A percentile compares a stretch with the other conserved stretches of the same genome.
phyloP scores from a whole-genome alignment of 2,888 invertebrate genomes.

The Cyrtodaria siliqua region DNA sequence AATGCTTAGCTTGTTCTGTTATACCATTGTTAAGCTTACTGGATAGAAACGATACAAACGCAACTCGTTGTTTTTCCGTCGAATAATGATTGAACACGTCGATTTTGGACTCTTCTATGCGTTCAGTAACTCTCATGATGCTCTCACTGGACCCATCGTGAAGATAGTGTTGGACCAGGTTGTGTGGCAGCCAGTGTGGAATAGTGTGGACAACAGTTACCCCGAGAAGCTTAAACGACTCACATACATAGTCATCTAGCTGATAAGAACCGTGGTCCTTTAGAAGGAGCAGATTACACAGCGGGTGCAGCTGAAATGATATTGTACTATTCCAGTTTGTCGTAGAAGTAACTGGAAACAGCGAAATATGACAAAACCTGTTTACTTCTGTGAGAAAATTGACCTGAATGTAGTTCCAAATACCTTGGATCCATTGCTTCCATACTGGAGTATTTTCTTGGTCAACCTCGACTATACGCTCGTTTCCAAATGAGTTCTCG shows the following conservation, averaged over 20 bases:
- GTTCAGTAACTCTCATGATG: too few relatives aligned
- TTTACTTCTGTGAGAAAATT: not conserved
- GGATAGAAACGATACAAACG: too few relatives aligned
- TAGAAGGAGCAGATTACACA: not conserved
- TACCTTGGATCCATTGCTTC: slow-evolving; percentile 2
- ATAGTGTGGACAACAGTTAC: slow-evolving; percentile 6
- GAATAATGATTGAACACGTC: too few relatives aligned
- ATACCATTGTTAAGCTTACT: too few relatives aligned
- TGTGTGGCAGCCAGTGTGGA: slow-evolving; percentile 33
- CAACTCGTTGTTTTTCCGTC: too few relatives aligned
- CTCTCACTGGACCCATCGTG: too few relatives aligned
- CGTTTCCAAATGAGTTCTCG: slow-evolving; percentile 3
- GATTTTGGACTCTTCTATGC: too few relatives aligned
- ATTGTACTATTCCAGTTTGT: not conserved
- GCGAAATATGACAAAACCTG: not conserved
- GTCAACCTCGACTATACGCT: not conserved
- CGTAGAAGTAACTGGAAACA: slow-evolving; percentile 3
- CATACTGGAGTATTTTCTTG: not conserved
- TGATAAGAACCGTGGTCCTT: not conserved
- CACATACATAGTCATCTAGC: not conserved
- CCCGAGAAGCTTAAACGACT: not conserved
- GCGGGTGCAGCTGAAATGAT: not conserved
- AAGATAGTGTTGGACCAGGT: not conserved
- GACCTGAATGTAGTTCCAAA: slow-evolving; percentile 9
- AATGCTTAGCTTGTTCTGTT: too few relatives aligned